Evolutionary conservation across 2,797 vertebrate genomes (phyloP).

Genomic region (Gallinago nigripennis): DNA sequence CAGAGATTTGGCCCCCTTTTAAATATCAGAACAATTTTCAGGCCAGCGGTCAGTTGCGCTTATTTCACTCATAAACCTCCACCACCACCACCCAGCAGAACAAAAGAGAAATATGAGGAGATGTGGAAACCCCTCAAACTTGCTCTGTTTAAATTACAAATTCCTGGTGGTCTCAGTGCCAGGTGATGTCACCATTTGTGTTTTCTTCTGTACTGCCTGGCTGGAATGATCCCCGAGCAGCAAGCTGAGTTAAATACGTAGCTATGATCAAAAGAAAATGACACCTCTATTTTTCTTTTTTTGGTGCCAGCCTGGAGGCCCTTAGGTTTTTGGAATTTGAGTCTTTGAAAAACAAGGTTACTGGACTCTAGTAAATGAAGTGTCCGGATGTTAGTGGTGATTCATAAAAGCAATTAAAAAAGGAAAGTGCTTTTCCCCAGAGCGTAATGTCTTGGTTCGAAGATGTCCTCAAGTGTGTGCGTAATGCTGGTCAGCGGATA

Average conservation of each 20-base stretch:
- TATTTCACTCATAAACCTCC: background rate
- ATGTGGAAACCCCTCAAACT: conserved; percentile 6
- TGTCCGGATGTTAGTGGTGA: conserved; percentile 13
- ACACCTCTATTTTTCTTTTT: background rate
- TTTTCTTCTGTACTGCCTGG: background rate
- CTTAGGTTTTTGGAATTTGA: background rate
- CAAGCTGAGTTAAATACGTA: background rate
- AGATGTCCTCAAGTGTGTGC: background rate
- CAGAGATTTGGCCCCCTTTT: background rate
- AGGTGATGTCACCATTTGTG: conserved; percentile 25
- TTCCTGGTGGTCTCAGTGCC: background rate
- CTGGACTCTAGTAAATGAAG: conserved; percentile 34
- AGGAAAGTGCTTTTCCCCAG: conserved; percentile 47
- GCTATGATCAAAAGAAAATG: background rate
- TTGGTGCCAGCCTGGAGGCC: background rate
- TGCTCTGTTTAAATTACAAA: background rate
- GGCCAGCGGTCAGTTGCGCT: background rate
- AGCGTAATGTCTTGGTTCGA: background rate
- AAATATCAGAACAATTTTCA: background rate
- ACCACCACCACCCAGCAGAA: background rate
- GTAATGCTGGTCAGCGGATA: background rate
- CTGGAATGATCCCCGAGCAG: background rate
- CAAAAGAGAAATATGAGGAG: background rate
- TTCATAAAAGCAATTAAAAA: conserved; percentile 63
- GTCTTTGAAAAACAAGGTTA: background rate